Evolutionary conservation across 2,113 vertebrate species (phyloP).

Genomic region (Mola mola): DNA sequence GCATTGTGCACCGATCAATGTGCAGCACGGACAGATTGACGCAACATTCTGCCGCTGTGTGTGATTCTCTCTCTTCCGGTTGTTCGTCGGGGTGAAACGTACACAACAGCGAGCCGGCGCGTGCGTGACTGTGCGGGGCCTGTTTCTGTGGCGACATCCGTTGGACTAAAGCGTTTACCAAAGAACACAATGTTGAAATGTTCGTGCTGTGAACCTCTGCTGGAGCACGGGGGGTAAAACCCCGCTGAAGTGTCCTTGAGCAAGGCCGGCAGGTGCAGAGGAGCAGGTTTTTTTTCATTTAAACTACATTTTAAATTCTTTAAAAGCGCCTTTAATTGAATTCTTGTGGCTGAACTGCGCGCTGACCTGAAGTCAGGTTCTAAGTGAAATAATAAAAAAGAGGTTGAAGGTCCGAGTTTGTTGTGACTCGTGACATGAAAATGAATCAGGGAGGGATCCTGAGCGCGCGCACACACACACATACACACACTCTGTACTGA

Average conservation of each 20-base stretch:
- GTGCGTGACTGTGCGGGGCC: too few relatives aligned
- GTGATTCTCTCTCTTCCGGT: too few relatives aligned
- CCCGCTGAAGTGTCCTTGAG: constrained; percentile 22
- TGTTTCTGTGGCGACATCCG: too few relatives aligned
- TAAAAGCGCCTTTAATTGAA: neutral
- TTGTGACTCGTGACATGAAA: constrained; percentile 77
- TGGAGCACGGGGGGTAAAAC: neutral
- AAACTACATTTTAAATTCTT: neutral
- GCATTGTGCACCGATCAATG: too few relatives aligned
- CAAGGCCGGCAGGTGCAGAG: neutral
- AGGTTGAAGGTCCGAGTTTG: constrained; percentile 78
- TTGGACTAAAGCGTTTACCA: neutral
- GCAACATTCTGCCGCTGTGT: too few relatives aligned
- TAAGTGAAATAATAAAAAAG: constrained; percentile 60
- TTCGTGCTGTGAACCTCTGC: too few relatives aligned
- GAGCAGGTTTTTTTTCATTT: neutral
- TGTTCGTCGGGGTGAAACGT: too few relatives aligned
- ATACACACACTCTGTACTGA: neutral
- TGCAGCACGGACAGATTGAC: too few relatives aligned
- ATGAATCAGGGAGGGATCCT: constrained; percentile 69
- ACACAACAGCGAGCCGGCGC: too few relatives aligned
- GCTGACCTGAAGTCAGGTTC: constrained; percentile 67
- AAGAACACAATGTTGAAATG: too few relatives aligned
- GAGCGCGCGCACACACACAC: neutral
- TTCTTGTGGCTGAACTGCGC: too few relatives aligned